These are phyloP conservation scores for Athetis lepigone DNA, from an alignment of 2,888 invertebrate genomes.

Conservation along the genomic window DNA sequence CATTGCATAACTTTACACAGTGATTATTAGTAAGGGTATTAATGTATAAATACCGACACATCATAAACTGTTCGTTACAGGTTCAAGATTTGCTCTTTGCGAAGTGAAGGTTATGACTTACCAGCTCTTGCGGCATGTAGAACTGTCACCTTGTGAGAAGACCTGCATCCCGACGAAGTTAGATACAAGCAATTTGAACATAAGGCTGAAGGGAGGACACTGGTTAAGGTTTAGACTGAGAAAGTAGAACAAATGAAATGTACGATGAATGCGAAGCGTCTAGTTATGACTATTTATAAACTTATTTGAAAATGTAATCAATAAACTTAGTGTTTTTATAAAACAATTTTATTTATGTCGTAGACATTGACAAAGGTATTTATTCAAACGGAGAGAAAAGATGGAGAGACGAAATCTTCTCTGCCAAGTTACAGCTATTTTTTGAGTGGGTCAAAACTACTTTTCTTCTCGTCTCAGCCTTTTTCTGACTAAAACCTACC, in stretches of 20 bases:
- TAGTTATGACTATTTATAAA: too few species aligned
- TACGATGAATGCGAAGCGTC: too few species aligned
- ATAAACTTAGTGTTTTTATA: neutral
- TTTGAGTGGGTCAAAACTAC: too few species aligned
- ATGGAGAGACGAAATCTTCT: neutral
- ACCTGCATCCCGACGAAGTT: constrained; percentile 72
- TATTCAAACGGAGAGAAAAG: too few species aligned
- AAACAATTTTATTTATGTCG: neutral
- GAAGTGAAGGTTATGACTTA: constrained; percentile 82
- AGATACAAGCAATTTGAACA: constrained; percentile 65
- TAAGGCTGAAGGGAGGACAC: constrained; percentile 75
- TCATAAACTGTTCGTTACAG: too few species aligned
- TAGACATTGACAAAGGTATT: too few species aligned
- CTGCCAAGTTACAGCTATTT: too few species aligned
- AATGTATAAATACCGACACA: too few species aligned
- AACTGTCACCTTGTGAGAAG: constrained; percentile 73
- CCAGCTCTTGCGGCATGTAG: constrained; percentile 76
- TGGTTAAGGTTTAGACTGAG: constrained; percentile 72
- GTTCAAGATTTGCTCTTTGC: constrained; percentile 81
- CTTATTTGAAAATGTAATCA: neutral
- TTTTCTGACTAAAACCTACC: too few species aligned
- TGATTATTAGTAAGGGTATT: too few species aligned
- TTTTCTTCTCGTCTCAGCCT: too few species aligned
- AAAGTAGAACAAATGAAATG: constrained; percentile 18
- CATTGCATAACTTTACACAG: too few species aligned